Evolutionary conservation across 1,140 invertebrate genomes (phyloP).

Genomic region (Leptinotarsa defecta): DNA sequence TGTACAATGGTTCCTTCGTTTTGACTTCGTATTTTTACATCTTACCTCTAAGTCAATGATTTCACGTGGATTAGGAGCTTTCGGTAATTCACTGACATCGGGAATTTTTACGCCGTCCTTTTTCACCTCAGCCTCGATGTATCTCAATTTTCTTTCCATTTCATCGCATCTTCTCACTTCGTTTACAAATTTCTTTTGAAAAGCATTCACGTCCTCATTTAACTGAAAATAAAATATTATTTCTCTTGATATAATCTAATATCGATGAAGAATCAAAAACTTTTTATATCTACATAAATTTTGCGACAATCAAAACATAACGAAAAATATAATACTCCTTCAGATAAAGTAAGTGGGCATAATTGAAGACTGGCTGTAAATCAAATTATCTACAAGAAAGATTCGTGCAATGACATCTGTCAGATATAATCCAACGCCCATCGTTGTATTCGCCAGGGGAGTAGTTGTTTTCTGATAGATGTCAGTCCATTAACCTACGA

Average conservation of each 20-base stretch:
- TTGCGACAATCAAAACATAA: background rate
- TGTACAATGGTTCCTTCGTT: too few species aligned
- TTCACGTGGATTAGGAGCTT: conserved; percentile 93
- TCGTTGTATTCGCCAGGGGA: too few species aligned
- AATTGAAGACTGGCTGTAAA: too few species aligned
- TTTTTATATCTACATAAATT: background rate
- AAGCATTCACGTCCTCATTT: conserved; percentile 82
- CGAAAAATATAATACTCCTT: background rate
- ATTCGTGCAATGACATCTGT: too few species aligned
- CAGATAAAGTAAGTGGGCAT: too few species aligned
- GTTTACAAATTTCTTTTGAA: conserved; percentile 89
- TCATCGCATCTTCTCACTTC: conserved; percentile 92
- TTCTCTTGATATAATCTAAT: background rate
- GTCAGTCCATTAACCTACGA: too few species aligned
- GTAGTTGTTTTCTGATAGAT: too few species aligned
- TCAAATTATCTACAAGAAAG: too few species aligned
- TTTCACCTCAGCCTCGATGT: conserved; percentile 93
- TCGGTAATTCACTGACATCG: conserved; percentile 81
- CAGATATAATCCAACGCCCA: too few species aligned
- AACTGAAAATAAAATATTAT: conserved; percentile 62
- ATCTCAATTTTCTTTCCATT: conserved; percentile 90
- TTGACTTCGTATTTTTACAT: background rate
- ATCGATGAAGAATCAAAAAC: background rate
- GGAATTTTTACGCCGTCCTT: conserved; percentile 86
- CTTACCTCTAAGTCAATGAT: conserved; percentile 93